Percentiles rank a stretch among this genome's conserved stretches.
Evolutionary conservation across 2,113 vertebrate genomes (phyloP).

Genomic region (Mionectes macconnelli): DNA sequence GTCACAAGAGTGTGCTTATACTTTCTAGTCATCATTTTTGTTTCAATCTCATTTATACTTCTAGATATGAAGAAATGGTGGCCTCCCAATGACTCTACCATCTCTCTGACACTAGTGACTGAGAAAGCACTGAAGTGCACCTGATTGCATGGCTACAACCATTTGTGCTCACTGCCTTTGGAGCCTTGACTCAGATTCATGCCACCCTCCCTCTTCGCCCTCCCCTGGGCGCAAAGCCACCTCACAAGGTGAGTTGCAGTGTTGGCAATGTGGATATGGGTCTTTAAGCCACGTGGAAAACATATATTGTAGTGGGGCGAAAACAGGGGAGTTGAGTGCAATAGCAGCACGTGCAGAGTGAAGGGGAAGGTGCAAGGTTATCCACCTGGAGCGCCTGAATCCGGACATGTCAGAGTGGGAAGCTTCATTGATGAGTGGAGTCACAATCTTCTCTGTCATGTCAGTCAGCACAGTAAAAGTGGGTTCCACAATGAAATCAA

Average conservation of each 20-base stretch:
- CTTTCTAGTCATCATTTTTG: background rate
- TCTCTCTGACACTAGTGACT: background rate
- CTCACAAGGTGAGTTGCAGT: rapidly evolving
- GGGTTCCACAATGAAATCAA: constrained; percentile 97
- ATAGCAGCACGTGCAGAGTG: background rate
- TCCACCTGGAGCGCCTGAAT: constrained; percentile 89
- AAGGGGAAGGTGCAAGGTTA: background rate
- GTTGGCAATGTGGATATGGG: rapidly evolving
- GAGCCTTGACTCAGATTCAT: background rate
- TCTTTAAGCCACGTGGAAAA: background rate
- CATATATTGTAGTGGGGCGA: rapidly evolving
- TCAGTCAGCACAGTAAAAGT: constrained; percentile 96
- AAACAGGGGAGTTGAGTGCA: background rate
- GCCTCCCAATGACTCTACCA: background rate
- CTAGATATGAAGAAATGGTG: background rate
- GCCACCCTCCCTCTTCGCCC: background rate
- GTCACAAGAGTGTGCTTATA: background rate
- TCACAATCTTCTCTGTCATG: constrained; percentile 96
- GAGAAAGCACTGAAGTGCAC: background rate
- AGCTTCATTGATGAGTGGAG: constrained; percentile 89
- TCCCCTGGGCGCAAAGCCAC: background rate
- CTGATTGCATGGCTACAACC: background rate
- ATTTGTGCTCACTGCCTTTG: background rate
- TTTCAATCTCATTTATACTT: background rate
- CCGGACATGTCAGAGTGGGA: constrained; percentile 80